These are phyloP conservation scores for Streptopelia turtur DNA, from an alignment of 2,797 vertebrate species.

Conservation along the genomic window DNA sequence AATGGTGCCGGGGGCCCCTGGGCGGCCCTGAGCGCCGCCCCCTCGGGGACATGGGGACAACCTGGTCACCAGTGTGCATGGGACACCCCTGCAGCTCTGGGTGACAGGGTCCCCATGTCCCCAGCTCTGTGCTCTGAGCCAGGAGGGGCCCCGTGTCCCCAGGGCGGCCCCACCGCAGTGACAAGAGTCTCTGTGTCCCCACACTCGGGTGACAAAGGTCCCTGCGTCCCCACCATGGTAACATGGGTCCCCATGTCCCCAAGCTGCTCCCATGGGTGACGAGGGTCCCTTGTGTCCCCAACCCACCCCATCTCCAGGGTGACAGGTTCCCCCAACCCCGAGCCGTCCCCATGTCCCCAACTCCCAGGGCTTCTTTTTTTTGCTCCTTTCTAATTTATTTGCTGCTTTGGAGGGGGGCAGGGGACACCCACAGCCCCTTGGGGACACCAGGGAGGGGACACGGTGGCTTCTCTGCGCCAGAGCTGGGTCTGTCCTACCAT, in stretches of 20 bases:
- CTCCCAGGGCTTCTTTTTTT: neutral
- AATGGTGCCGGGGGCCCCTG: neutral
- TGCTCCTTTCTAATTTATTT: constrained; percentile 31
- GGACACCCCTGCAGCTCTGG: neutral
- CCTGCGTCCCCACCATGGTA: neutral
- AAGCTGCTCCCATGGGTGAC: neutral
- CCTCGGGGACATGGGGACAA: neutral
- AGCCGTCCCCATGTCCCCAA: neutral
- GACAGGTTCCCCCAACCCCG: too few species aligned
- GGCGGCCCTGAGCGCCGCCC: neutral
- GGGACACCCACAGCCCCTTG: neutral
- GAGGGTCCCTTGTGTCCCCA: neutral
- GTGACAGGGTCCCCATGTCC: neutral
- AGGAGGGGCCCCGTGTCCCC: neutral
- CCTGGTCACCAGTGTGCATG: neutral
- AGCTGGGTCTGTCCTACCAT: neutral
- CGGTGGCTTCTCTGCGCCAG: fast-evolving
- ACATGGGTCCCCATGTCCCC: neutral
- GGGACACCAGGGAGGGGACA: neutral
- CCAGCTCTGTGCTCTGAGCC: too few species aligned
- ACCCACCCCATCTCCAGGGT: neutral
- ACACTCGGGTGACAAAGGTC: neutral
- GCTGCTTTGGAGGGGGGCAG: neutral
- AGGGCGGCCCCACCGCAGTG: neutral
- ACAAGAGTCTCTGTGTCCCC: neutral